phyloP scores from a whole-genome alignment of 2,888 invertebrate species.

The Camptogramma bilineatum region DNA sequence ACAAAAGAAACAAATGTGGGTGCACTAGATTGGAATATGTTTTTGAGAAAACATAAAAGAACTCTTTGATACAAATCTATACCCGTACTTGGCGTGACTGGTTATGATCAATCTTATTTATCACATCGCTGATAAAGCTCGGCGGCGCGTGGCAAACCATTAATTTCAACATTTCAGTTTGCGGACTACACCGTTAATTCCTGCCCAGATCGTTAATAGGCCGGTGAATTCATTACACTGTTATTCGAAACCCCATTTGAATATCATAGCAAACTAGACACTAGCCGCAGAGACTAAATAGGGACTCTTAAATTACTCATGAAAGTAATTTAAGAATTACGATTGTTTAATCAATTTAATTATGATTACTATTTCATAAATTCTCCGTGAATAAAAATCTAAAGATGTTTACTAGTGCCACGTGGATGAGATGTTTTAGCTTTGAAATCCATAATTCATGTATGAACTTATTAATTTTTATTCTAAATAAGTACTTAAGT shows the following conservation, averaged over 20 bases:
- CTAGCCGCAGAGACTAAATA: not conserved
- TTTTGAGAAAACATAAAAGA: too few species aligned
- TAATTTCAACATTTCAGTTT: constrained; percentile 47
- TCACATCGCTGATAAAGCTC: constrained; percentile 31
- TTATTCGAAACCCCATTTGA: constrained; percentile 34
- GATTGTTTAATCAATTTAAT: too few species aligned
- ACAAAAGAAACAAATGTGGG: too few species aligned
- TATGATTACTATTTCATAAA: too few species aligned
- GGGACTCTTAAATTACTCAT: not conserved
- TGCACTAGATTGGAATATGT: too few species aligned
- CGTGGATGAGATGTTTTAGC: too few species aligned
- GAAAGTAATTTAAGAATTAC: too few species aligned
- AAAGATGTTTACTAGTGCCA: too few species aligned
- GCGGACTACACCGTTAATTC: constrained; percentile 44
- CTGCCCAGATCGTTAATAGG: constrained; percentile 41
- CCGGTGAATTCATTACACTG: constrained; percentile 45
- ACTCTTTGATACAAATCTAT: not conserved
- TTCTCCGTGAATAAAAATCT: too few species aligned
- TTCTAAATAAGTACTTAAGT: too few species aligned
- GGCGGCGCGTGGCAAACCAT: constrained; percentile 36
- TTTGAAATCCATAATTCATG: too few species aligned
- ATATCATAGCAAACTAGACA: constrained; percentile 34
- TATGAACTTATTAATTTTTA: too few species aligned
- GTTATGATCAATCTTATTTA: constrained; percentile 32
- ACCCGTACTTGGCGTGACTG: constrained; percentile 12